Percentiles rank a stretch among this genome's conserved stretches.
Evolutionary conservation across 1,140 invertebrate species (phyloP).

Genomic region (Heterodera schachtii): DNA sequence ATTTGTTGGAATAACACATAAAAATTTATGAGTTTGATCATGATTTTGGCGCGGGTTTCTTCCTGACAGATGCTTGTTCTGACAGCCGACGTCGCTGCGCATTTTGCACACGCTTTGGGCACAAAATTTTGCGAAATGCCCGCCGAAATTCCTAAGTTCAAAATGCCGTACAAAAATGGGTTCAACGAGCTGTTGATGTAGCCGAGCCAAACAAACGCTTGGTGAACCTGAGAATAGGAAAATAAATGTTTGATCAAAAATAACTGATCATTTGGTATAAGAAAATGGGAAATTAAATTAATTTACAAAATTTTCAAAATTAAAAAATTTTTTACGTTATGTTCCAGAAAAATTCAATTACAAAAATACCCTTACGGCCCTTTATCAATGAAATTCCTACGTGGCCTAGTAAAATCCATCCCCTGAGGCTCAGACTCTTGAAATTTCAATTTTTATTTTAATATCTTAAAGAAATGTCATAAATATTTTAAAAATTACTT

Average conservation of each 20-base stretch:
- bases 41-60: background rate
- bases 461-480: too few species aligned
- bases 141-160: slow-evolving; percentile 63
- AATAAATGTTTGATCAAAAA: slow-evolving; percentile 2
- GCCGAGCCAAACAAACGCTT: slow-evolving; percentile 65
- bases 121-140: slow-evolving; percentile 64
- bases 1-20: background rate
- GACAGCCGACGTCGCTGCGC: slow-evolving; percentile 20
- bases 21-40: background rate
- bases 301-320: too few species aligned
- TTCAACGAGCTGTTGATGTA: slow-evolving; percentile 62
- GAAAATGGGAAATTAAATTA: background rate
- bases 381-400: too few species aligned
- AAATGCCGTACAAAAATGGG: slow-evolving; percentile 57
- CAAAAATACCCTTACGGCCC: too few species aligned
- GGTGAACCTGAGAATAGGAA: slow-evolving; percentile 53
- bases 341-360: too few species aligned
- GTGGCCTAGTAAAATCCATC: too few species aligned
- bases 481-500: too few species aligned
- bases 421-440: too few species aligned
- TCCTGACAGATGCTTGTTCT: slow-evolving; percentile 2
- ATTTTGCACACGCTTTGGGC: slow-evolving; percentile 52
- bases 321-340: too few species aligned
- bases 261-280: background rate
- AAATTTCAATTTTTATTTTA: too few species aligned